Evolutionary conservation across 2,797 vertebrate genomes (phyloP), one percentile per base, ranked within the genome.

Genomic region (Parambassis ranga): DNA sequence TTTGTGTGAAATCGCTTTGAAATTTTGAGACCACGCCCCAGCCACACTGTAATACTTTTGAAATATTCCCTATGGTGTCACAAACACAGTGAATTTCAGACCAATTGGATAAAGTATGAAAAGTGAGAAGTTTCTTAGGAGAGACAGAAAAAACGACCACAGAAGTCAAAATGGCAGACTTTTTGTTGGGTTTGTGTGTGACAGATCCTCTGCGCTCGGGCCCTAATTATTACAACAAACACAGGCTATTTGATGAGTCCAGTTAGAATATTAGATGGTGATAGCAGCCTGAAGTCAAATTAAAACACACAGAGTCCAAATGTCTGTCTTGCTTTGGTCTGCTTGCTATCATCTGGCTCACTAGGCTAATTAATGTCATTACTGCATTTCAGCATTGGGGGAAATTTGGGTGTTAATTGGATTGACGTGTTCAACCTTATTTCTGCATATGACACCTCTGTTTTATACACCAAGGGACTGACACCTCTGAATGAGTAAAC

Each of bases 371-470:
- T 70, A 36, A 48, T 62, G 47, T 74, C 39, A 65, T 4, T 7
- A 10, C 27, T 47, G n/a, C 10, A 9, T 60, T 79, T 69, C 57
- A n/a, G n/a, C 43, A 68, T 62, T 23, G 30, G 20, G 56, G 1
- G 14, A 57, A 66, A 57, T 41, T 44, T 24, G 49, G 58, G 74
- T 73, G 65, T 83, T 78, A 67, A 82, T 72, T 79, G 66, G 61
- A 46, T 20, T 67, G 67, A 77, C 7, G 47, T 49, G 56, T 68
- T 76, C 30, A 76, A 58, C 22, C 41, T 62, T 16, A 58, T 70
- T 72, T 65, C 58, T 59, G 66, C 47, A 46, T 44, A 38, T 55
- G 52, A 61, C 27, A 8, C 14, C 1, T 62, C 18, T 35, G 30
- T 23, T 44, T 31, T 13, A 53, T 38, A 44, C 16, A 44, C 50